These are phyloP conservation scores for Cyprinodon variegatus DNA, from an alignment of 2,113 vertebrate genomes.

Conservation along the genomic window DNA sequence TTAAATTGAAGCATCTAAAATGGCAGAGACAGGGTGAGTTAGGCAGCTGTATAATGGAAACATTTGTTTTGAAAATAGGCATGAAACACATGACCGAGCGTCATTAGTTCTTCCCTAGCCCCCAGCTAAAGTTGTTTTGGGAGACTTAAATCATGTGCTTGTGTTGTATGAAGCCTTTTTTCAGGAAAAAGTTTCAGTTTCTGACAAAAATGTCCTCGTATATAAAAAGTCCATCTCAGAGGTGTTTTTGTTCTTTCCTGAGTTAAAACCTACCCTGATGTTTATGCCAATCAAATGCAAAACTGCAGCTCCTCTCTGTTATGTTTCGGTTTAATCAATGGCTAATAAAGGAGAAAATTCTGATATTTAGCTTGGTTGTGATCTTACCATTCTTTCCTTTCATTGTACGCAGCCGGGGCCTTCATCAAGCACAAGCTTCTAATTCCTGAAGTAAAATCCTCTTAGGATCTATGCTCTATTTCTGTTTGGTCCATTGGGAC, in stretches of 20 bases:
- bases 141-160: slow-evolving; percentile 48
- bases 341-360: neutral
- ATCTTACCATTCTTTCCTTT: slow-evolving; percentile 9
- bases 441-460: slow-evolving; percentile 91
- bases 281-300: neutral
- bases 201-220: slow-evolving; percentile 44
- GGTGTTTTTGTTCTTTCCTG: slow-evolving; percentile 7
- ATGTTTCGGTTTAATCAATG: neutral
- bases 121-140: slow-evolving; percentile 46
- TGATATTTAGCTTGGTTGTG: neutral
- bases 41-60: slow-evolving; percentile 9
- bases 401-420: slow-evolving; percentile 63
- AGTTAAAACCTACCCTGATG: slow-evolving; percentile 45
- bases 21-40: neutral
- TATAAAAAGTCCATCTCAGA: slow-evolving; percentile 33
- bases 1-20: neutral
- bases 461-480: slow-evolving; percentile 90
- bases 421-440: slow-evolving; percentile 80
- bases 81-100: slow-evolving; percentile 48
- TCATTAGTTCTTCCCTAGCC: slow-evolving; percentile 33
- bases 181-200: slow-evolving; percentile 45
- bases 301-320: slow-evolving; percentile 16
- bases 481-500: slow-evolving; percentile 82
- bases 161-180: slow-evolving; percentile 43
- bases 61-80: slow-evolving; percentile 32